Conservation (phyloP, 1,140 invertebrate species). For the Lepidurus apus region DNA sequence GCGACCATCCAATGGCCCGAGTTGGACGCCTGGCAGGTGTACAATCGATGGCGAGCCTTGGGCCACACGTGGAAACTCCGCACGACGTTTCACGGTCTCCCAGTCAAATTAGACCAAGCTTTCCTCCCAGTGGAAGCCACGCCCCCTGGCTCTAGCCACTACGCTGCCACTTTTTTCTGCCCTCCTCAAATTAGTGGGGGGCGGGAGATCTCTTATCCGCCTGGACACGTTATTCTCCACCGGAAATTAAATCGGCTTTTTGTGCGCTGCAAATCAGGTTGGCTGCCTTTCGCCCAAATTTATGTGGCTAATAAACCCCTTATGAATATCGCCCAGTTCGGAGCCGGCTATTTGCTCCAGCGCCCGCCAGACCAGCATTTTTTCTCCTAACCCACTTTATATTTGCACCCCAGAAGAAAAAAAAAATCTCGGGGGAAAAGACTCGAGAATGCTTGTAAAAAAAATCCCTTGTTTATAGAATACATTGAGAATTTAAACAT, state of each 20-base stretch:
- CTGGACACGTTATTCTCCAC: constrained; percentile 26
- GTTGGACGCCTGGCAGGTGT: constrained; percentile 37
- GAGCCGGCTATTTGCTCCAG: constrained; percentile 30
- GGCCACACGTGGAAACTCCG: constrained; percentile 37
- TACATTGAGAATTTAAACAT: not conserved
- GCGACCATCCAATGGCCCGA: constrained; percentile 39
- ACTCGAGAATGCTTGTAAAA: not conserved
- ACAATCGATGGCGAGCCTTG: constrained; percentile 41
- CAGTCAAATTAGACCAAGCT: constrained; percentile 38
- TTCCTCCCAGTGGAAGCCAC: constrained; percentile 13
- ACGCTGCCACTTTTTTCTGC: not conserved
- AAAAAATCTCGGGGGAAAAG: not conserved
- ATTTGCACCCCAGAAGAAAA: not conserved
- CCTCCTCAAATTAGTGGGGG: not conserved
- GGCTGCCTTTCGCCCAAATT: constrained; percentile 24
- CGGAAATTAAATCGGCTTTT: constrained; percentile 27
- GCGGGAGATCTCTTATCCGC: not conserved
- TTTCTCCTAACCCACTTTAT: constrained; percentile 10
- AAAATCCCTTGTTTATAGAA: not conserved
- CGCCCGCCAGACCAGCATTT: constrained; percentile 20
- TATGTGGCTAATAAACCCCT: constrained; percentile 23
- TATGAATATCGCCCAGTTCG: constrained; percentile 30
- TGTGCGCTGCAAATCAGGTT: constrained; percentile 27
- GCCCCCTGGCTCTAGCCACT: constrained; percentile 5
- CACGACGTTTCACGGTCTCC: constrained; percentile 37